Percentiles rank a stretch among this genome's conserved stretches.
phyloP scores from a whole-genome alignment of 2,888 invertebrate genomes.

The Stegana nigrithorax region DNA sequence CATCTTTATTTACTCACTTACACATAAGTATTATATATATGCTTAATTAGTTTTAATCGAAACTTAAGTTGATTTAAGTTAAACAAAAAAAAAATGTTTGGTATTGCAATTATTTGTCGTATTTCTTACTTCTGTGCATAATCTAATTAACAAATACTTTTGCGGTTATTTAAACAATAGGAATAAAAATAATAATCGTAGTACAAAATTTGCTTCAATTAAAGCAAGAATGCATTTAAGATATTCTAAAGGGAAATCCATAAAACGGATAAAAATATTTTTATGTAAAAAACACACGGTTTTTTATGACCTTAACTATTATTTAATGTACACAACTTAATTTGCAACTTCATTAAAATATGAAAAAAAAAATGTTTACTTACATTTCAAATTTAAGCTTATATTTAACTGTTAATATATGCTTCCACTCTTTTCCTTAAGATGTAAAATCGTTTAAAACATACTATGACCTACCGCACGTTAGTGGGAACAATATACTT shows the following conservation, averaged over 20 bases:
- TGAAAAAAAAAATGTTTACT: conserved; percentile 46
- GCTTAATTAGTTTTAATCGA: too few relatives aligned
- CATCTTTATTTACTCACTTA: too few relatives aligned
- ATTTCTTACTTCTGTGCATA: too few relatives aligned
- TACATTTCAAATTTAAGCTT: conserved; percentile 36
- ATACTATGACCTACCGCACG: too few relatives aligned
- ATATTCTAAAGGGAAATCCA: conserved; percentile 37
- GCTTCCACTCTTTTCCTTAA: too few relatives aligned
- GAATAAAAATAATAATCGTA: neutral
- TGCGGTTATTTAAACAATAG: neutral
- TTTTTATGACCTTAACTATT: conserved; percentile 1
- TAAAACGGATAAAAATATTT: conserved; percentile 49
- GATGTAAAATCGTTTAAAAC: too few relatives aligned
- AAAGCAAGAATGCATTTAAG: neutral
- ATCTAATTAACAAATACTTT: conserved; percentile 14
- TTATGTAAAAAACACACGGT: conserved; percentile 16
- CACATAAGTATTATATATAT: too few relatives aligned
- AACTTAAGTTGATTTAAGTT: too few relatives aligned
- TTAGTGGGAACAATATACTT: too few relatives aligned
- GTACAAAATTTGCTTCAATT: neutral
- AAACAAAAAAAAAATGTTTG: too few relatives aligned
- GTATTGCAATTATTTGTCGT: too few relatives aligned
- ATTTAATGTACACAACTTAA: conserved; percentile 29
- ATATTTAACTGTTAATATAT: conserved; percentile 24
- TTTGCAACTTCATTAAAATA: conserved; percentile 1